Evolutionary conservation across 2,888 invertebrate genomes (phyloP).

Genomic region (Catocala sponsa): DNA sequence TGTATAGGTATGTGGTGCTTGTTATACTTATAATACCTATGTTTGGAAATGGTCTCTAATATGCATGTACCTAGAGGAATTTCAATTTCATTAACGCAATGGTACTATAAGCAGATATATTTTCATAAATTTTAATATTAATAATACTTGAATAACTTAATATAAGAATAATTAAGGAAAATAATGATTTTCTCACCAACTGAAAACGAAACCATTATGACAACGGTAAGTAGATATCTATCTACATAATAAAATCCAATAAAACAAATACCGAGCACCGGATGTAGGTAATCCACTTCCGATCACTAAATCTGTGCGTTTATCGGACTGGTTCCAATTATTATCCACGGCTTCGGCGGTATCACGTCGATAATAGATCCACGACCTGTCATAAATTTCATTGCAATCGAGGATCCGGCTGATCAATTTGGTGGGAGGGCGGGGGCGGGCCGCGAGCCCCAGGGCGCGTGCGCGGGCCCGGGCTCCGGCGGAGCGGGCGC

Average conservation of each 20-base stretch:
- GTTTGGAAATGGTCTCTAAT: too few relatives aligned
- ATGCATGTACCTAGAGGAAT: too few relatives aligned
- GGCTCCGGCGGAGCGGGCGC: constrained; percentile 57
- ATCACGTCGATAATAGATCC: constrained; percentile 82
- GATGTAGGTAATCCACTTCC: constrained; percentile 38
- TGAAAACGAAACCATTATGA: not conserved
- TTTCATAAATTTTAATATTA: too few relatives aligned
- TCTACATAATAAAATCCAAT: constrained; percentile 19
- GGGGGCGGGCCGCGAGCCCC: constrained; percentile 47
- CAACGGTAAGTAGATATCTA: not conserved
- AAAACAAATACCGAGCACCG: constrained; percentile 17
- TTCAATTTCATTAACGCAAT: too few relatives aligned
- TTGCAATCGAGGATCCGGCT: constrained; percentile 84
- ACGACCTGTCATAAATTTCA: constrained; percentile 85
- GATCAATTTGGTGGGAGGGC: constrained; percentile 76
- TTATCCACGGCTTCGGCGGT: constrained; percentile 62
- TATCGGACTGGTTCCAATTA: constrained; percentile 62
- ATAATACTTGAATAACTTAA: too few relatives aligned
- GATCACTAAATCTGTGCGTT: constrained; percentile 60
- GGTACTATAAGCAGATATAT: too few relatives aligned
- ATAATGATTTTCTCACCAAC: not conserved
- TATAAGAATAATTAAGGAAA: too few relatives aligned
- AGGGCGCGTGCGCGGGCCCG: constrained; percentile 59
- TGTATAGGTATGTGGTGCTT: too few relatives aligned
- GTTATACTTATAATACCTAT: too few relatives aligned